These are phyloP conservation scores for Trachelus tabidus DNA, from an alignment of 2,888 invertebrate genomes.

Conservation along the genomic window DNA sequence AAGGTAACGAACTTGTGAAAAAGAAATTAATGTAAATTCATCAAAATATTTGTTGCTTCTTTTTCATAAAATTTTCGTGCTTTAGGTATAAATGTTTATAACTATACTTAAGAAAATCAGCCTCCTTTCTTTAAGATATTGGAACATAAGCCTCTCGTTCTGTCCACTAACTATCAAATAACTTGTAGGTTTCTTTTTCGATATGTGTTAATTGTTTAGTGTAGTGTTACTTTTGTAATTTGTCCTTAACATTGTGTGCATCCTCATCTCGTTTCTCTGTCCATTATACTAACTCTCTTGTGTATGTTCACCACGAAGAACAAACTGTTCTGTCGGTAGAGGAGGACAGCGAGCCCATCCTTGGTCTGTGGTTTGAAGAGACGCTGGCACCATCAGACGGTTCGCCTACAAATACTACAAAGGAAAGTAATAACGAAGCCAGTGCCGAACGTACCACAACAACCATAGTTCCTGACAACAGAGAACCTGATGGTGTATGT, in stretches of 20 bases:
- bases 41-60: constrained; percentile 30
- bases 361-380: constrained; percentile 95
- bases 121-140: background rate
- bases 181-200: background rate
- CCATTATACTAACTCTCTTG: constrained; percentile 50
- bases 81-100: background rate
- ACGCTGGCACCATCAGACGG: constrained; percentile 84
- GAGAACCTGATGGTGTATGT: constrained; percentile 79
- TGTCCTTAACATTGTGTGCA: background rate
- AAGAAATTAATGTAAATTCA: constrained; percentile 61
- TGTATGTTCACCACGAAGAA: constrained; percentile 54
- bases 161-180: background rate
- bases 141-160: constrained; percentile 17
- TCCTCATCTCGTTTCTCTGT: constrained; percentile 41
- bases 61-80: background rate
- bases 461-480: constrained; percentile 79
- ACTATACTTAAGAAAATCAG: background rate
- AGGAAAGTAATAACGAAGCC: constrained; percentile 67
- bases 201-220: background rate
- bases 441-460: constrained; percentile 68
- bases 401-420: constrained; percentile 70
- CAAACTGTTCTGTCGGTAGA: constrained; percentile 67
- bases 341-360: constrained; percentile 84
- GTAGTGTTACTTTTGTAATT: background rate
- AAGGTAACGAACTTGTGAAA: constrained; percentile 70